These are phyloP conservation scores for Nephrotoma appendiculata DNA, from an alignment of 2,888 invertebrate species.

Conservation along the genomic window DNA sequence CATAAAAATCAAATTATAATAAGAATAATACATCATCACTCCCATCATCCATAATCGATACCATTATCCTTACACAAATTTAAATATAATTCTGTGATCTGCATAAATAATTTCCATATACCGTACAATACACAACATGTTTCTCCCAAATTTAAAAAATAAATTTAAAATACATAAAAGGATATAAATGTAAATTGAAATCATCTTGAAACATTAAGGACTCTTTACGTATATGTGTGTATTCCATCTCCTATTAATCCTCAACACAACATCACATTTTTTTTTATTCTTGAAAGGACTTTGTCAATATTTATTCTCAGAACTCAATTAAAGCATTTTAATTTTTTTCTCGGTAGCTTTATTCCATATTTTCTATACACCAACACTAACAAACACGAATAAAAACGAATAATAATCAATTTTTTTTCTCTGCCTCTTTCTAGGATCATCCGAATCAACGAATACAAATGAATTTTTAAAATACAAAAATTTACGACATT, in stretches of 20 bases:
- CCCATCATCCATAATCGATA: not conserved
- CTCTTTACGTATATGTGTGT: not conserved
- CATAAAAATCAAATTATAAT: not conserved
- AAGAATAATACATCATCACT: not conserved
- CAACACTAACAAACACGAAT: not conserved
- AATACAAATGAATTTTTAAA: conserved; percentile 2
- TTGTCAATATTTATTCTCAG: not conserved
- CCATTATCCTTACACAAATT: not conserved
- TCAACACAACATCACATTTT: not conserved
- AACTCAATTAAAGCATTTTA: not conserved
- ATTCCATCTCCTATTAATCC: not conserved
- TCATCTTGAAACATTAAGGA: not conserved
- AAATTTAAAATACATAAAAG: not conserved
- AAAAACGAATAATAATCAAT: not conserved
- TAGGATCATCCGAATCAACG: conserved; percentile 1
- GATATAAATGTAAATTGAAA: not conserved
- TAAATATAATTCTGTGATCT: not conserved
- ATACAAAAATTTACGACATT: conserved; percentile 1
- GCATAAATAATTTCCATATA: not conserved
- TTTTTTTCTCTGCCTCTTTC: not conserved
- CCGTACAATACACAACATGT: not conserved
- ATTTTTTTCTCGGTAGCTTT: not conserved
- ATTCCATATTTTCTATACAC: not conserved
- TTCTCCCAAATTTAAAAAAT: not conserved
- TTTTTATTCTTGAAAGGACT: not conserved